Base-by-base conservation (phyloP, 2,113 vertebrate genomes). In the Eulacestoma nigropectus region DNA sequence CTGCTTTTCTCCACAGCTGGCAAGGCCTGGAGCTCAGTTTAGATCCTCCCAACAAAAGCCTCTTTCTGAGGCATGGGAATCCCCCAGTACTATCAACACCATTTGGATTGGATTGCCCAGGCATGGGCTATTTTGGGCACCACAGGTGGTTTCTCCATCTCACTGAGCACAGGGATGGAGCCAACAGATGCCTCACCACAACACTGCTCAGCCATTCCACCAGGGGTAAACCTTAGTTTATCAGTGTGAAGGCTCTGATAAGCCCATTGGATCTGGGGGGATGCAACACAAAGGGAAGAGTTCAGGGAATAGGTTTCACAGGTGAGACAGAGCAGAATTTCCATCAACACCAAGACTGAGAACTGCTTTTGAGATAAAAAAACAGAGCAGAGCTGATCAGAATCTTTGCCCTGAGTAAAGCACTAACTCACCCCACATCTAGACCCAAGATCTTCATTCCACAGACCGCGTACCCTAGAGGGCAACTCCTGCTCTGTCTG, bases 1-100 rank as follows among this genome's bases (percentile, higher is more conserved):
- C 92, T 97, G 96, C 87, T 94, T 49, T 72, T 63, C 83, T 91
- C 77, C 88, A 95, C 94, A 96, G 94, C 95, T 96, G 95, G 96
- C 92, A 93, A 81, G 90, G 91, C 68, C 77, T 79, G 90, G 62
- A 79, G 88, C 87, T 92, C 89, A 84, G 69, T 84, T 95, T 91
- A 90, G 95, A 92, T 81, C 65, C 77, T 92, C 76, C 75, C 67
- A 96, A 97, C 94, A 97, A 96, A 96, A 96, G 93, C 49, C 63
- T 96, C 93, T 93, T 96, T 96, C 89, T 96, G 94, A 95, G 60
- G 67, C 83, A 88, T 59, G 86, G 92, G 94, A 94, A 91, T 91
- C 88, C 80, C 65, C 39, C 87, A 42, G 62, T 39, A n/a, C 82
- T 59, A 63, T 41, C 75, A 77, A 37, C 75, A 88, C 86, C 52